These are phyloP conservation scores for Dendroctonus ponderosae DNA, from an alignment of 1,140 invertebrate genomes.

Conservation along the genomic window DNA sequence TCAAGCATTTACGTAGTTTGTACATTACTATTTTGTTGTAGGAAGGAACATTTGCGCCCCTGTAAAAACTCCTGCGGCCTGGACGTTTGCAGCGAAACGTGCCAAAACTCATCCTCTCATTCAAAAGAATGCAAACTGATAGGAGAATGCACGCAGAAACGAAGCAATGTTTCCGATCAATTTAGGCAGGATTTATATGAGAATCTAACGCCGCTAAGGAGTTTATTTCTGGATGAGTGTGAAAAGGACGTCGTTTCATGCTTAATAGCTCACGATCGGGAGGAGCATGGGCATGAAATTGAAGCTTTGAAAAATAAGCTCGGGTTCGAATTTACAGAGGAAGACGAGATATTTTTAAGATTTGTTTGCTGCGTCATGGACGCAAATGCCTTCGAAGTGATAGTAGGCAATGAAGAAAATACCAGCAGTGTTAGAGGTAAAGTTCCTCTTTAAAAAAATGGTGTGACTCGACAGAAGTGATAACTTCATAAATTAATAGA, in stretches of 20 bases:
- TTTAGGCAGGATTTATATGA: conserved; percentile 53
- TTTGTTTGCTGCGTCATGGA: conserved; percentile 64
- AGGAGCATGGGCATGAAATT: conserved; percentile 59
- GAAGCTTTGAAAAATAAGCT: conserved; percentile 56
- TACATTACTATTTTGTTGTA: conserved; percentile 20
- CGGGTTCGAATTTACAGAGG: conserved; percentile 55
- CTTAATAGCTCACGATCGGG: conserved; percentile 58
- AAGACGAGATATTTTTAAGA: conserved; percentile 63
- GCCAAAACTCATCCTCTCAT: conserved; percentile 57
- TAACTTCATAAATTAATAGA: too few species aligned
- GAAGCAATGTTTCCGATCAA: conserved; percentile 48
- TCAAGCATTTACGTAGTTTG: neutral
- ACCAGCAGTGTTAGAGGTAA: conserved; percentile 59
- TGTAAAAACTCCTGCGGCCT: conserved; percentile 60
- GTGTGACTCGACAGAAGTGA: too few species aligned
- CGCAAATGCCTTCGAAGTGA: conserved; percentile 73
- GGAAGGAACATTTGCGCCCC: conserved; percentile 48
- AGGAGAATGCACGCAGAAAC: conserved; percentile 53
- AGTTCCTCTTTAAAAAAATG: too few species aligned
- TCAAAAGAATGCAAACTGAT: conserved; percentile 61
- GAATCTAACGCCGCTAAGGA: conserved; percentile 61
- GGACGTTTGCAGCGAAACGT: conserved; percentile 59
- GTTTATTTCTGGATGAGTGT: conserved; percentile 56
- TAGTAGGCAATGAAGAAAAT: conserved; percentile 49
- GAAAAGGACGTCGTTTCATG: conserved; percentile 56